Percentiles rank a stretch among this genome's conserved stretches.
These are phyloP conservation scores for Reticulitermes lucifugus DNA, from an alignment of 2,888 invertebrate species.

Conservation along the genomic window DNA sequence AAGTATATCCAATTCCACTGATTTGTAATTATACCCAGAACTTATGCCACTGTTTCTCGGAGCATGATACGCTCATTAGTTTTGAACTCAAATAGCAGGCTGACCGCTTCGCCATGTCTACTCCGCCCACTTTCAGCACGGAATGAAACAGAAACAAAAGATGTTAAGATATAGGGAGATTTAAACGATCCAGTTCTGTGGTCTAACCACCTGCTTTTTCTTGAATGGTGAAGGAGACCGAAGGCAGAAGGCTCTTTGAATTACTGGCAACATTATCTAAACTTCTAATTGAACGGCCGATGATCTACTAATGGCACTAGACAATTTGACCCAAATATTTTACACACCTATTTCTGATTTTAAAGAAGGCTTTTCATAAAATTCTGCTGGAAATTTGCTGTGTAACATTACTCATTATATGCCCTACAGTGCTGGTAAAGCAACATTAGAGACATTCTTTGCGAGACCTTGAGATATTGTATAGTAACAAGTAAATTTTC, in stretches of 20 bases:
- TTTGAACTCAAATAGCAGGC: neutral
- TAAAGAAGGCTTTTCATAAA: no score
- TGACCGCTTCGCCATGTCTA: neutral
- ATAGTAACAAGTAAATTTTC: no score
- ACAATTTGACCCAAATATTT: no score
- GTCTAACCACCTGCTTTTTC: no score
- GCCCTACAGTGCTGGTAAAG: no score
- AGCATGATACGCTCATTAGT: conserved; percentile 1
- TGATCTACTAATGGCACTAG: neutral
- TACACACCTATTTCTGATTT: neutral
- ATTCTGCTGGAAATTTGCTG: no score
- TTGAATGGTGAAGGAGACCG: neutral
- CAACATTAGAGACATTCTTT: no score
- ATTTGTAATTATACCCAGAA: no score
- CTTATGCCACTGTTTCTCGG: neutral
- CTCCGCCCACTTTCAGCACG: conserved; percentile 3
- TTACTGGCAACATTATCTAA: neutral
- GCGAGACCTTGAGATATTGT: no score
- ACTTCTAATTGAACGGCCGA: neutral
- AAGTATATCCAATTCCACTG: no score
- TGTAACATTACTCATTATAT: no score
- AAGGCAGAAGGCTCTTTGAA: neutral
- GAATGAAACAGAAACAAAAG: neutral
- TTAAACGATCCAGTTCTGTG: neutral
- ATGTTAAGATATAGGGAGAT: neutral